phyloP scores from a whole-genome alignment of 2,113 vertebrate genomes.

The Pseudolaguvia tuberculata region DNA sequence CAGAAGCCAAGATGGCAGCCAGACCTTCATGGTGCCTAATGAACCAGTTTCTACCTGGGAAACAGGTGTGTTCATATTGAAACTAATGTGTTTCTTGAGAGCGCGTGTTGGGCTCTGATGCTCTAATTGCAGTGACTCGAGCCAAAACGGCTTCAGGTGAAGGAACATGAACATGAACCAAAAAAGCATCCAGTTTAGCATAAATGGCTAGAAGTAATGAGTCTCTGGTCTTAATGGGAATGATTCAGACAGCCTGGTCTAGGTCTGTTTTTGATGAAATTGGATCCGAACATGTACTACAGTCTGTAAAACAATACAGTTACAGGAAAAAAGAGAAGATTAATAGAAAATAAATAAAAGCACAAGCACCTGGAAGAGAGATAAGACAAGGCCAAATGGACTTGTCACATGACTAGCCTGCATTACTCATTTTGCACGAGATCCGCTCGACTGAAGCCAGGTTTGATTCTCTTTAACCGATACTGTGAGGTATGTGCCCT shows the following conservation, averaged over 20 bases:
- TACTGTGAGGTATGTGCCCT: background rate
- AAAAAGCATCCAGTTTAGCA: constrained; percentile 39
- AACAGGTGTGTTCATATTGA: constrained; percentile 34
- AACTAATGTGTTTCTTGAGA: constrained; percentile 29
- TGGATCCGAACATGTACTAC: constrained; percentile 36
- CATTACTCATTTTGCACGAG: background rate
- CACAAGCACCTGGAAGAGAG: constrained; percentile 21
- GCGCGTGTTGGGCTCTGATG: constrained; percentile 28
- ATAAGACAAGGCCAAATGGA: background rate
- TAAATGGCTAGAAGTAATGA: constrained; percentile 37
- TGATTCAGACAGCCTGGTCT: constrained; percentile 29
- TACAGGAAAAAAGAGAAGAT: constrained; percentile 7
- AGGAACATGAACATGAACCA: constrained; percentile 45
- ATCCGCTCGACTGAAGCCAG: background rate
- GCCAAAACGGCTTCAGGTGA: constrained; percentile 49
- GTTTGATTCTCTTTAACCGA: background rate
- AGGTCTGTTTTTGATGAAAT: constrained; percentile 37
- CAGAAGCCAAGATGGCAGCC: constrained; percentile 37
- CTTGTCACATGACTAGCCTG: constrained; percentile 5
- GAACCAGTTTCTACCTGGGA: constrained; percentile 39
- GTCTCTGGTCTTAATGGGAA: constrained; percentile 43
- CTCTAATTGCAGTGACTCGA: constrained; percentile 29
- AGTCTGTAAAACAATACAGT: constrained; percentile 41
- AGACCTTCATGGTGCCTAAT: constrained; percentile 27
- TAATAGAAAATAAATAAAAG: constrained; percentile 10